These are phyloP conservation scores for Furcifer pardalis DNA, from an alignment of 2,797 vertebrate genomes.

Conservation along the genomic window DNA sequence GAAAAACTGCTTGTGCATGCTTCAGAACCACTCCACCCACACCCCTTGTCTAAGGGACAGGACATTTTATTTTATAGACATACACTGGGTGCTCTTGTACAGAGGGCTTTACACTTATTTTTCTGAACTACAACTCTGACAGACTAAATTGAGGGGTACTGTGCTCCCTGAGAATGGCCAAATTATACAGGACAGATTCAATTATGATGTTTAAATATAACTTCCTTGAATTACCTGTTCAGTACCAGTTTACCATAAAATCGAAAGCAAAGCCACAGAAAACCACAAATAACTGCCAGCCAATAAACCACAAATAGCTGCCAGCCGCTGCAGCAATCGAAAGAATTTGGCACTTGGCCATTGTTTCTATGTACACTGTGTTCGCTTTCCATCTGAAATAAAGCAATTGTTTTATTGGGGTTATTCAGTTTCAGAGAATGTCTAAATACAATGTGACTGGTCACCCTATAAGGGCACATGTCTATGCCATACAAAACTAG, in stretches of 20 bases:
- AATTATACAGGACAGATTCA: constrained; percentile 50
- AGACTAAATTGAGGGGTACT: constrained; percentile 24
- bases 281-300: constrained; percentile 3
- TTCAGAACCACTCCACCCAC: not conserved
- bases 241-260: constrained; percentile 54
- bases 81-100: not conserved
- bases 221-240: constrained; percentile 51
- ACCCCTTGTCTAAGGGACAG: not conserved
- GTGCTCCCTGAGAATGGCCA: constrained; percentile 5
- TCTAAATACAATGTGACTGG: constrained; percentile 25
- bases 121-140: constrained; percentile 26
- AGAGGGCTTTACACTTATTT: constrained; percentile 31
- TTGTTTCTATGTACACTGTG: constrained; percentile 24
- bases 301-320: constrained; percentile 51
- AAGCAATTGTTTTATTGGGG: constrained; percentile 47
- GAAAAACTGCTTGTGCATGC: not conserved
- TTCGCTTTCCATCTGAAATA: constrained; percentile 49
- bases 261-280: constrained; percentile 39
- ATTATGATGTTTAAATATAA: constrained; percentile 61
- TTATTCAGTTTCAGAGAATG: constrained; percentile 44
- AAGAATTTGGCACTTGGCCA: constrained; percentile 44
- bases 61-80: constrained; percentile 24
- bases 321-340: constrained; percentile 46
- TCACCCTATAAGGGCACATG: constrained; percentile 11
- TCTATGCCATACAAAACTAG: constrained; percentile 11